Base-by-base conservation (phyloP, 2,888 invertebrate genomes). In the Nemapogon koenigi region DNA sequence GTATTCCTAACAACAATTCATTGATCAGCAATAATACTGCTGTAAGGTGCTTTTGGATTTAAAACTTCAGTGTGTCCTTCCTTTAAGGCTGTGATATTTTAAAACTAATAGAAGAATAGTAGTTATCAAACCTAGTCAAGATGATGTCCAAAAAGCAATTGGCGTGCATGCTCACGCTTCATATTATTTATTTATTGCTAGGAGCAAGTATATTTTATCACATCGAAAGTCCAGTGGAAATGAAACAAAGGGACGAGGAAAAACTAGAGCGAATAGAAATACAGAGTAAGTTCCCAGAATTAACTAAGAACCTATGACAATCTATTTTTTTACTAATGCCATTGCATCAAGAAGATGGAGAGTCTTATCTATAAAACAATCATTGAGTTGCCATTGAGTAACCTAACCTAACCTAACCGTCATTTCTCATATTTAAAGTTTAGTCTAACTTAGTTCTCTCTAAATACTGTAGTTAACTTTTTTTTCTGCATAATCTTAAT, bases 131-230 rank as follows among this genome's bases (percentile, higher is more conserved):
- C 35, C 55, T 61, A 57, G 56, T 64, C 71, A 82, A 82, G 67
- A 83, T 82, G 81, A 91, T 91, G 90, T 88, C 89, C 62, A 88
- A 88, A 60, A 89, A 85, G 81, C 88, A 91, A 75, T 85, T 90
- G 82, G 81, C 89, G 46, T 85, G 87, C 48, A 81, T 91, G 70
- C 78, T 90, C 49, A 81, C 87, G 49, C 81, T 90, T 50, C 91
- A 90, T 57, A 81, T 90, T 41, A 83, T 85, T 42, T 91, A 91
- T 59, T 70, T 91, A 47, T 71, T 91, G 51, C 82, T 93, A 42
- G 94, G 93, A 7, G 92, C 93, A n/a, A 87, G 86, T 45, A 88
- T 93, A 50, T 94, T 92, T 65, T 90, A 90, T 70, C 85, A 87
- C 55, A 87, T 92, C 50, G 92, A 94, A 71, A 86, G 87, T 53